A percentile compares a stretch with the other conserved stretches of the same genome.
Conservation (phyloP, 30 jellyfish, hydroid and myxozoan species). For the Aurelia aurita region DNA sequence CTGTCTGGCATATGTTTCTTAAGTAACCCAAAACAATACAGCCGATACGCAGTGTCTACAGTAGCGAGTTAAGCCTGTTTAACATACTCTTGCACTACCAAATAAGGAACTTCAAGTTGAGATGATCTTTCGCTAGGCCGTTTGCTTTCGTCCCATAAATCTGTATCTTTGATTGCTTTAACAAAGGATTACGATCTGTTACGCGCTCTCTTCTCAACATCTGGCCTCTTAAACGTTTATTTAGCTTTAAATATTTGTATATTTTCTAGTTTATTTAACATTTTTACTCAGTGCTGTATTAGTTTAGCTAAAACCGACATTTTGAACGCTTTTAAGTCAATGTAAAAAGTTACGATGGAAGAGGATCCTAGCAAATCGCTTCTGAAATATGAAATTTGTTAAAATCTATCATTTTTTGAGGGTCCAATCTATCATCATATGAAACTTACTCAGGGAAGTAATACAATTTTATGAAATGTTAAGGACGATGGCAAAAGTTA, state of each 20-base stretch:
- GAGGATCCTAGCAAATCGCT: too few species aligned
- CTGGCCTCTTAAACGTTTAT: slow-evolving; percentile 57
- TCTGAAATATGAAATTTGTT: too few species aligned
- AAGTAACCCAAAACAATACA: slow-evolving; percentile 28
- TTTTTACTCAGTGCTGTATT: neutral
- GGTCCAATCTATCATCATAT: too few species aligned
- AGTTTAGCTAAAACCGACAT: slow-evolving; percentile 52
- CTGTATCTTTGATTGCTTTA: slow-evolving; percentile 35
- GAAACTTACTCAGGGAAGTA: too few species aligned
- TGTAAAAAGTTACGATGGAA: too few species aligned
- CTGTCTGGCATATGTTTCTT: slow-evolving; percentile 53
- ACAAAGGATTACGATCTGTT: slow-evolving; percentile 23
- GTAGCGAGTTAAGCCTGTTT: slow-evolving; percentile 37
- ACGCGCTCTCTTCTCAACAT: slow-evolving; percentile 16
- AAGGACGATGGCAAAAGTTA: too few species aligned
- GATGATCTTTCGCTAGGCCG: slow-evolving; percentile 55
- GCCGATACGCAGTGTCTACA: slow-evolving; percentile 51
- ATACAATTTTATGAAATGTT: too few species aligned
- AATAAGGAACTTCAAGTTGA: slow-evolving; percentile 38
- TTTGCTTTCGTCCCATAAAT: slow-evolving; percentile 60
- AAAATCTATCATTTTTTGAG: too few species aligned
- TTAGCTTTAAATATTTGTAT: slow-evolving; percentile 52
- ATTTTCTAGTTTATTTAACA: slow-evolving; percentile 63
- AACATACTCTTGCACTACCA: slow-evolving; percentile 26
- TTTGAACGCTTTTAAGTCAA: neutral